phyloP scores from a whole-genome alignment of 2,888 invertebrate species.

The Andrena dorsata region DNA sequence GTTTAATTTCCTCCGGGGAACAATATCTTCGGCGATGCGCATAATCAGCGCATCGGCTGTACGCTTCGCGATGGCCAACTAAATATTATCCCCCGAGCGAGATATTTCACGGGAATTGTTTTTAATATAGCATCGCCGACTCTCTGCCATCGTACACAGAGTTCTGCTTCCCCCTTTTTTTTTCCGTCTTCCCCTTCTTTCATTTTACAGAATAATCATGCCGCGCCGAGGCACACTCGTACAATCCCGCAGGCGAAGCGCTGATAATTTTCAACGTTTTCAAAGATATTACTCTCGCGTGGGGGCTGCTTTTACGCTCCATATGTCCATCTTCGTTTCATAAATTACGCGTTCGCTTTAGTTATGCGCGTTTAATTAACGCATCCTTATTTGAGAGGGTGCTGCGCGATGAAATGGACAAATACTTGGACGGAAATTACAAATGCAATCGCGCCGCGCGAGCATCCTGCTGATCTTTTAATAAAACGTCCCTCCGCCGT shows the following conservation, averaged over 20 bases:
- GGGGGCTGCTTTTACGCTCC: neutral
- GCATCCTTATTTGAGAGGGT: neutral
- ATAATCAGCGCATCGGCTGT: conserved; percentile 54
- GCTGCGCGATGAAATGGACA: neutral
- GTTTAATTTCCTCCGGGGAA: conserved; percentile 62
- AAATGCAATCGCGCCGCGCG: neutral
- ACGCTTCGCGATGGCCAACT: conserved; percentile 40
- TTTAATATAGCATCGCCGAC: conserved; percentile 46
- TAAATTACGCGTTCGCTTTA: neutral
- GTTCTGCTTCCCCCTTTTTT: conserved; percentile 5
- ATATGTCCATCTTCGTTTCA: neutral
- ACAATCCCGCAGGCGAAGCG: neutral
- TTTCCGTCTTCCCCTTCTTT: neutral
- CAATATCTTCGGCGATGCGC: conserved; percentile 48
- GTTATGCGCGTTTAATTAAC: neutral
- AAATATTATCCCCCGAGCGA: conserved; percentile 47
- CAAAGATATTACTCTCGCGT: neutral
- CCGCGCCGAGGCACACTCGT: neutral
- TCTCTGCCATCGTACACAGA: neutral
- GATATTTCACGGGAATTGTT: conserved; percentile 45
- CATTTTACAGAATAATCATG: neutral
- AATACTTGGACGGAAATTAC: neutral
- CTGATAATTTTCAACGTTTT: neutral
- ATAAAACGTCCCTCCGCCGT: neutral
- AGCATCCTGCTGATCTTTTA: neutral